Evolutionary conservation across 2,113 vertebrate species (phyloP), one percentile per base, ranked within the genome.

Genomic region (Psittacula cyanocephala): DNA sequence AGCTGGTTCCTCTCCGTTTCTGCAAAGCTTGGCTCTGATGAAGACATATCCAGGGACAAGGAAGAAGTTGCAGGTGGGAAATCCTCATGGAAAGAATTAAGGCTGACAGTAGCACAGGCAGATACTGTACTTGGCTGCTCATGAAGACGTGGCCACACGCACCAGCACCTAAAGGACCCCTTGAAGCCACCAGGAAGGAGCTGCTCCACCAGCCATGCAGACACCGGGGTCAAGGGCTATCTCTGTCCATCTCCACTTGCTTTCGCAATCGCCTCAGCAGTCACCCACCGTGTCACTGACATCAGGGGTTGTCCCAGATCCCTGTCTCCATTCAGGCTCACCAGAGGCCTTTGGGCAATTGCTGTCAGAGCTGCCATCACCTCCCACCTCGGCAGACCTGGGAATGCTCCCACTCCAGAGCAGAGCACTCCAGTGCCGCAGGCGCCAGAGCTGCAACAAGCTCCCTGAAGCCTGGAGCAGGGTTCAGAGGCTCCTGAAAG

Each of bases 81-180:
- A 70, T 37, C 71, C 31, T 87, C 43, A 17, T 11, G 52, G 46
- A 64, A 82, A 74, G n/a, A 84, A 83, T 53, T 18, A 59, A 60
- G 81, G 87, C 60, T 50, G 41, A 71, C 33, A 29, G 22, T 9
- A 74, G 82, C 53, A 47, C 81, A 89, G 52, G n/a, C 22, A 47
- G 44, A 35, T 52, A 29, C n/a, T 69, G 44, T 17, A 31, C 27
- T 44, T 37, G 46, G 52, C 74, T 72, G 47, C 19, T 74, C 9
- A 5, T 11, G 28, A 50, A 80, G 41, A 33, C 0, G 0, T 16
- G n/a, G 41, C 60, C 81, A 62, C 2, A 6, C 2, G 41, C 29
- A 43, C 2, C 33, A 88, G 43, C 28, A 37, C n/a, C 23, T 17
- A 44, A 13, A 67, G 50, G 23, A 49, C 23, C 19, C 25, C 29